Conservation (phyloP, 2,888 invertebrate genomes). For the Bursaphelenchus okinawaensis region DNA sequence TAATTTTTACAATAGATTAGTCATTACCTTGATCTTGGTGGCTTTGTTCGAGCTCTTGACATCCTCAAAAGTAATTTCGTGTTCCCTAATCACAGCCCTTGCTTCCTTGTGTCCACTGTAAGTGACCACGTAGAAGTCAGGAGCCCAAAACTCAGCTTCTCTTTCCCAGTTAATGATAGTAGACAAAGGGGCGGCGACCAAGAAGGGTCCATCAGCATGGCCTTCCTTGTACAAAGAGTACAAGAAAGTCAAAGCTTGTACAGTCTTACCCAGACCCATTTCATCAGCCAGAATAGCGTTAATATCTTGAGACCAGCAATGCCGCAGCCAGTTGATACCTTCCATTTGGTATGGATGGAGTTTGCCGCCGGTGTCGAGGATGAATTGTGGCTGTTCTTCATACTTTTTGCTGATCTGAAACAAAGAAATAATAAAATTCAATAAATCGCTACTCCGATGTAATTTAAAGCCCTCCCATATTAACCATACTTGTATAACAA, state of each 20-base stretch:
- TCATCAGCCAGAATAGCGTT: slow-evolving; percentile 87
- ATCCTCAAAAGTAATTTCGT: slow-evolving; percentile 79
- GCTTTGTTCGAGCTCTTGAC: slow-evolving; percentile 72
- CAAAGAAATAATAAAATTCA: background rate
- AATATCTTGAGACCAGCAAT: slow-evolving; percentile 68
- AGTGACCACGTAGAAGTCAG: slow-evolving; percentile 89
- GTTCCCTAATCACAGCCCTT: slow-evolving; percentile 80
- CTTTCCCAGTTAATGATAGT: slow-evolving; percentile 99
- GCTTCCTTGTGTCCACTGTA: slow-evolving; percentile 79
- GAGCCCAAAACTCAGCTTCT: slow-evolving; percentile 99
- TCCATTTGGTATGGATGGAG: slow-evolving; percentile 96
- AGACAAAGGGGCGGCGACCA: slow-evolving; percentile 85
- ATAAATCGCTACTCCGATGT: background rate
- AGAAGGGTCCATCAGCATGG: slow-evolving; percentile 67
- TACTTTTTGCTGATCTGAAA: slow-evolving; percentile 83
- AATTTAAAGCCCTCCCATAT: background rate
- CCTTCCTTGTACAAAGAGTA: slow-evolving; percentile 97
- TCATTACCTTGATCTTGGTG: slow-evolving; percentile 77
- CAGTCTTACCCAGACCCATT: slow-evolving; percentile 98
- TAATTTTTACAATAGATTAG: background rate
- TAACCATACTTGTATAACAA: background rate
- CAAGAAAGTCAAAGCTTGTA: slow-evolving; percentile 96
- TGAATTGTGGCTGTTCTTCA: slow-evolving; percentile 84
- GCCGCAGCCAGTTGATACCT: slow-evolving; percentile 57
- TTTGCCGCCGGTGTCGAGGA: slow-evolving; percentile 86